Conservation (phyloP, 2,113 vertebrate genomes). For the Callionymus lyra region DNA sequence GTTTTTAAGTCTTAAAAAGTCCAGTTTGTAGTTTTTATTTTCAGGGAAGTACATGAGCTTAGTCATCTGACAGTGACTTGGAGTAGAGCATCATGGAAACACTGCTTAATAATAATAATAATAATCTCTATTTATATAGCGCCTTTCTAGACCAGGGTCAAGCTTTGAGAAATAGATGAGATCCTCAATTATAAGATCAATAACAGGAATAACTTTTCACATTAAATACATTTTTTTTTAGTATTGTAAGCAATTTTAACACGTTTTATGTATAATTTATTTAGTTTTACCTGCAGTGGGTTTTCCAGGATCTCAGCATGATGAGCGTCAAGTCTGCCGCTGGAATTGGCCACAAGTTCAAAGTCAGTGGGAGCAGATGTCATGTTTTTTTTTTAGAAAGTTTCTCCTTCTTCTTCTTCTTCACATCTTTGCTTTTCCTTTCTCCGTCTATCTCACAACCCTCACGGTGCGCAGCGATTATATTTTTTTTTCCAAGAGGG, state of each 20-base stretch:
- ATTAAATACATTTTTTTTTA: too few species aligned
- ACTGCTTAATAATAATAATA: too few species aligned
- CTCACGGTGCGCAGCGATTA: conserved; percentile 7
- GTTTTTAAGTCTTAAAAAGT: conserved; percentile 9
- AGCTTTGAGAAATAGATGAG: too few species aligned
- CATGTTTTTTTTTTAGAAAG: not conserved
- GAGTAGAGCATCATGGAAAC: too few species aligned
- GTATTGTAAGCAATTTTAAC: too few species aligned
- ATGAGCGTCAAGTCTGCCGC: conserved; percentile 13
- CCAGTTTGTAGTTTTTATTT: too few species aligned
- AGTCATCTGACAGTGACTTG: not conserved
- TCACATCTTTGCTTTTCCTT: conserved; percentile 15
- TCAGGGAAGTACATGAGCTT: not conserved
- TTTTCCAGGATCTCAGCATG: conserved; percentile 37
- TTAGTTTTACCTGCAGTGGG: conserved; percentile 35
- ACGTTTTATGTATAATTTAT: not conserved
- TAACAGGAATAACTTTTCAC: not conserved
- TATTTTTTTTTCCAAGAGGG: too few species aligned
- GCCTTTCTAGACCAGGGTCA: too few species aligned
- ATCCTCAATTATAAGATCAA: too few species aligned
- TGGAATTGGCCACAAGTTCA: conserved; percentile 43
- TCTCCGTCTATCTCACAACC: conserved; percentile 12
- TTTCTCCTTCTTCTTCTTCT: not conserved
- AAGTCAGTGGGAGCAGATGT: conserved; percentile 2
- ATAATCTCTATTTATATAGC: too few species aligned